phyloP scores from a whole-genome alignment of 2,888 invertebrate genomes.

The Vanessa cardui region DNA sequence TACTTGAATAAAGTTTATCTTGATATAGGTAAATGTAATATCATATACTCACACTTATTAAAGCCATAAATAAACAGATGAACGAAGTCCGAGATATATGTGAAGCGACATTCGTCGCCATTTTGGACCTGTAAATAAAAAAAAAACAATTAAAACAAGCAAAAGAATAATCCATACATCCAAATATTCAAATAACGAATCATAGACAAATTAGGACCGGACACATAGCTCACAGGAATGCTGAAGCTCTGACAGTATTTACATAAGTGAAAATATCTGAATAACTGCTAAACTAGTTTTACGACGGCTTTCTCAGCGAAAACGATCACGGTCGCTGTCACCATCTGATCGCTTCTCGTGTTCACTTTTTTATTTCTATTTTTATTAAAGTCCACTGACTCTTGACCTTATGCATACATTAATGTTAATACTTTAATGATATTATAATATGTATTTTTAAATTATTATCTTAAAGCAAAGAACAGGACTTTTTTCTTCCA shows the following conservation, averaged over 20 bases:
- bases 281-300: slow-evolving; percentile 62
- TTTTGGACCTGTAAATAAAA: slow-evolving; percentile 71
- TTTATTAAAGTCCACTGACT: background rate
- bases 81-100: slow-evolving; percentile 70
- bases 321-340: slow-evolving; percentile 49
- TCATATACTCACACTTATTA: slow-evolving; percentile 69
- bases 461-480: too few species aligned
- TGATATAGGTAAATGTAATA: background rate
- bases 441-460: too few species aligned
- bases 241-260: slow-evolving; percentile 60
- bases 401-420: too few species aligned
- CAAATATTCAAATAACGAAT: slow-evolving; percentile 5
- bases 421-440: too few species aligned
- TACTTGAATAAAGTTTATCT: too few species aligned
- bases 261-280: slow-evolving; percentile 79
- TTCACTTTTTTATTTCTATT: slow-evolving; percentile 12
- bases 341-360: slow-evolving; percentile 27
- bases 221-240: slow-evolving; percentile 61
- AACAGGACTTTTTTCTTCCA: too few species aligned
- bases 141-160: slow-evolving; percentile 20
- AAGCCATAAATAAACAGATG: slow-evolving; percentile 69
- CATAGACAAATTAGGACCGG: slow-evolving; percentile 40
- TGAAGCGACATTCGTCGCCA: slow-evolving; percentile 73
- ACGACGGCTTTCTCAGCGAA: slow-evolving; percentile 66
- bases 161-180: background rate